phyloP scores from a whole-genome alignment of 2,797 vertebrate species.

The Spheniscus humboldti region DNA sequence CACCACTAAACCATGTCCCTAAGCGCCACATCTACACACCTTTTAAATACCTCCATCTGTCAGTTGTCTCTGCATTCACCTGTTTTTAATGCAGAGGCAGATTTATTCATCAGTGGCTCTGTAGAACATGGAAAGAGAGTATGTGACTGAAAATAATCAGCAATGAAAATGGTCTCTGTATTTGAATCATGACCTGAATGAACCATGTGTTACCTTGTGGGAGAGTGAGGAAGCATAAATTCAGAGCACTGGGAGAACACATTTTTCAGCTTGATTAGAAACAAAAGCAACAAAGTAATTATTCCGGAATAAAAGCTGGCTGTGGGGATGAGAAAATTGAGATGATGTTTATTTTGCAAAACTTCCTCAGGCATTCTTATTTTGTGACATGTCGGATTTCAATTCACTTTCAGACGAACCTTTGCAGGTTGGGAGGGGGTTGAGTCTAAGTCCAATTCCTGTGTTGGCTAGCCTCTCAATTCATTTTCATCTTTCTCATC shows the following conservation, averaged over 20 bases:
- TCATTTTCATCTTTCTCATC: neutral
- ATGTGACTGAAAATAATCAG: neutral
- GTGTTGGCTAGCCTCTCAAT: neutral
- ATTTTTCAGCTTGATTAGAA: neutral
- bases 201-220: neutral
- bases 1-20: too few relatives aligned
- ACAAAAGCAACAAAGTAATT: neutral
- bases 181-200: neutral
- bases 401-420: neutral
- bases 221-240: neutral
- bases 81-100: neutral
- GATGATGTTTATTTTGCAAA: neutral
- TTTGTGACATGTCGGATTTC: neutral
- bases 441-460: neutral
- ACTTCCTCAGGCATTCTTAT: neutral
- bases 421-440: neutral
- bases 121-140: neutral
- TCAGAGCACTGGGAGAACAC: neutral
- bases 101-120: neutral
- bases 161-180: neutral
- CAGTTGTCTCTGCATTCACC: neutral
- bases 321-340: neutral
- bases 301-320: neutral
- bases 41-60: neutral
- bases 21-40: too few relatives aligned